phyloP scores from a whole-genome alignment of 2,797 vertebrate genomes.

The Arnoldichthys spilopterus region DNA sequence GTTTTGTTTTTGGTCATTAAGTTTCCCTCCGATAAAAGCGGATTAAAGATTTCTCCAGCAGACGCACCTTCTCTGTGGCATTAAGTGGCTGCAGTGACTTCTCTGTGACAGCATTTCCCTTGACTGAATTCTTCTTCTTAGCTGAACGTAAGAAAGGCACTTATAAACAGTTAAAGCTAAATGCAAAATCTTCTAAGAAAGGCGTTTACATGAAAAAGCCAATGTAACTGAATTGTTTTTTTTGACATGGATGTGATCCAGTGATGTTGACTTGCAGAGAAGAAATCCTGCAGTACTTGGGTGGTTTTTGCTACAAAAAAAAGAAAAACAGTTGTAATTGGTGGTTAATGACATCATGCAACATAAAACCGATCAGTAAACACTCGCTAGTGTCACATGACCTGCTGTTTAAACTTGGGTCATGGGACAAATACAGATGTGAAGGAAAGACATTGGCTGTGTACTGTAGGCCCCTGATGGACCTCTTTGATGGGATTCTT shows the following conservation, averaged over 20 bases:
- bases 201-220: neutral
- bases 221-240: neutral
- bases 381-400: neutral
- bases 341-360: conserved; percentile 28
- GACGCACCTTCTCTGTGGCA: neutral
- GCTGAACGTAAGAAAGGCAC: neutral
- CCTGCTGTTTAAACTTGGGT: conserved; percentile 1
- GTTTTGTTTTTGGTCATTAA: neutral
- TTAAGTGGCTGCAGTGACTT: conserved; percentile 5
- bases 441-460: neutral
- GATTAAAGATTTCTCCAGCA: conserved; percentile 19
- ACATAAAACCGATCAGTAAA: neutral
- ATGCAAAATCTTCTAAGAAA: neutral
- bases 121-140: neutral
- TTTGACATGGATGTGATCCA: neutral
- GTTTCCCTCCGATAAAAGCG: neutral
- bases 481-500: neutral
- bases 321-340: conserved; percentile 27
- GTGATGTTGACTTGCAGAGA: neutral
- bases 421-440: neutral
- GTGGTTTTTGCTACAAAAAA: conserved; percentile 8
- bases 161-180: neutral
- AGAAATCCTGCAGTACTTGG: neutral
- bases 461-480: neutral
- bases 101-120: conserved; percentile 17